Conservation (phyloP, 2,888 invertebrate genomes). For the Octonoba sinensis region DNA sequence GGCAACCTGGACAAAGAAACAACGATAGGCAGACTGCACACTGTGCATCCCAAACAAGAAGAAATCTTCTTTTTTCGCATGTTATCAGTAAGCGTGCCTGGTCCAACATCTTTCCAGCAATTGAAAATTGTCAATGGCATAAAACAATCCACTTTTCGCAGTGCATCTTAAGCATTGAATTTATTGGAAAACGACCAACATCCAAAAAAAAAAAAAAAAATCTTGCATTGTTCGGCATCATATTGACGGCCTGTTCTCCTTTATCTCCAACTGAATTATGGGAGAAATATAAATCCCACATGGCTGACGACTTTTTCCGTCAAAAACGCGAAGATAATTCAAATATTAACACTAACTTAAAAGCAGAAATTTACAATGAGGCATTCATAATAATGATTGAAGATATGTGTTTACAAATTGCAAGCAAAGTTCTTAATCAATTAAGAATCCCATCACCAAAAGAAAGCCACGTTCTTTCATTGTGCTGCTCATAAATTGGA, state of each 20-base stretch:
- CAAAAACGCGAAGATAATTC: too few relatives aligned
- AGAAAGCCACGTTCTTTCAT: neutral
- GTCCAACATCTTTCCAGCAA: slow-evolving; percentile 37
- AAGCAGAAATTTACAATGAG: too few relatives aligned
- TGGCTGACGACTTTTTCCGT: slow-evolving; percentile 68
- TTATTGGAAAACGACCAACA: slow-evolving; percentile 68
- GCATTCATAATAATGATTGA: too few relatives aligned
- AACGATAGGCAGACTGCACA: slow-evolving; percentile 8
- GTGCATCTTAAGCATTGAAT: slow-evolving; percentile 45
- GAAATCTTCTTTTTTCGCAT: slow-evolving; percentile 65
- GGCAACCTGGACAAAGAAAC: slow-evolving; percentile 21
- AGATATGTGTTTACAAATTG: too few relatives aligned
- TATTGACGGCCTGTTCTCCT: slow-evolving; percentile 66
- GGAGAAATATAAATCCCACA: slow-evolving; percentile 66
- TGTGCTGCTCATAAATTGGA: too few relatives aligned
- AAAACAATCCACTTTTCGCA: slow-evolving; percentile 45
- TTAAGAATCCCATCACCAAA: too few relatives aligned
- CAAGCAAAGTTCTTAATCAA: too few relatives aligned
- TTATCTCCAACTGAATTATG: slow-evolving; percentile 66
- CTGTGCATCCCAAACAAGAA: slow-evolving; percentile 67
- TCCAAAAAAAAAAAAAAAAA: slow-evolving; percentile 67
- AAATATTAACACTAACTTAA: too few relatives aligned
- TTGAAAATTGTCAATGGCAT: slow-evolving; percentile 60
- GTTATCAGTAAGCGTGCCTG: slow-evolving; percentile 34
- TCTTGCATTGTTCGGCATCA: slow-evolving; percentile 65